Percentiles rank a stretch among this genome's conserved stretches.
Evolutionary conservation across 2,797 vertebrate species (phyloP).

Genomic region (Pangasius mekongensis): DNA sequence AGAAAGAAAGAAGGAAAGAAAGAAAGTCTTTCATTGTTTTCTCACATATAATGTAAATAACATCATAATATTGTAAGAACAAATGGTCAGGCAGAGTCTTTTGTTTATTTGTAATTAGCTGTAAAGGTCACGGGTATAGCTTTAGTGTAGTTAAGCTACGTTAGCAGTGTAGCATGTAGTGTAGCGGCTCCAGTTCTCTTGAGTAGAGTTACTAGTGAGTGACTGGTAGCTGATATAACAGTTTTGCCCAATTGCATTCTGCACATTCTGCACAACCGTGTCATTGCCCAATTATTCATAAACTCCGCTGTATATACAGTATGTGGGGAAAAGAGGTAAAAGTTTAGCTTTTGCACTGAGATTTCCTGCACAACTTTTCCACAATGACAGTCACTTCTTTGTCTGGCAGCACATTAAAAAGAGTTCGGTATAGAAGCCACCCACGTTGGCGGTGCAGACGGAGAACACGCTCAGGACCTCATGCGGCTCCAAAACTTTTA

Average conservation of each 20-base stretch:
- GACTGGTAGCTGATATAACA: neutral
- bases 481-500: neutral
- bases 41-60: neutral
- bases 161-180: neutral
- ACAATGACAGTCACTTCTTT: conserved; percentile 31
- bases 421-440: conserved; percentile 32
- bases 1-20: no score
- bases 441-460: conserved; percentile 27
- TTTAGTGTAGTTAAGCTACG: neutral
- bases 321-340: neutral
- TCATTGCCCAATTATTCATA: conserved; percentile 12
- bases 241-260: conserved; percentile 7
- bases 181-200: neutral
- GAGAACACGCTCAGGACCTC: neutral
- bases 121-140: neutral
- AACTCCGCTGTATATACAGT: conserved; percentile 14
- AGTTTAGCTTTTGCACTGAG: conserved; percentile 15
- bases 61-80: neutral
- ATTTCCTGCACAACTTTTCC: conserved; percentile 32
- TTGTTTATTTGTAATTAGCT: neutral
- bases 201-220: neutral
- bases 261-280: conserved; percentile 1
- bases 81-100: neutral
- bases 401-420: conserved; percentile 30
- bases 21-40: neutral